Conservation (phyloP, 2,888 invertebrate species). For the Drosophila paranaensis region DNA sequence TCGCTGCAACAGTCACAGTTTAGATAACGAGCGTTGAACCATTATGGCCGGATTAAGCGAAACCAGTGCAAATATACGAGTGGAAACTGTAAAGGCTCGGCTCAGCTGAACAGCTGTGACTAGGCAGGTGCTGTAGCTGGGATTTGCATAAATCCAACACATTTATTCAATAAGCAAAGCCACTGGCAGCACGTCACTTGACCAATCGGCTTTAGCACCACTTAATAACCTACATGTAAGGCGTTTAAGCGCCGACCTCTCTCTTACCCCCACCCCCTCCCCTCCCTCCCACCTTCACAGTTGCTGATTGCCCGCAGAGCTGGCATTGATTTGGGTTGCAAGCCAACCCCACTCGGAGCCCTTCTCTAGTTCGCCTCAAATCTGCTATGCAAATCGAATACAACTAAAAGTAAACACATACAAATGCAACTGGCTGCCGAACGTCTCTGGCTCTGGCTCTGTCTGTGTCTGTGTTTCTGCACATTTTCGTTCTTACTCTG, state of each 20-base stretch:
- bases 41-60: slow-evolving; percentile 68
- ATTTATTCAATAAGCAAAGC: slow-evolving; percentile 71
- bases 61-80: slow-evolving; percentile 30
- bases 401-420: slow-evolving; percentile 79
- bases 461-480: slow-evolving; percentile 23
- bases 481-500: slow-evolving; percentile 1
- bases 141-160: slow-evolving; percentile 74
- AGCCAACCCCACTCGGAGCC: not conserved
- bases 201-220: slow-evolving; percentile 73
- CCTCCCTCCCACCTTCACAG: too few species aligned
- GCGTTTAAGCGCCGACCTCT: slow-evolving; percentile 39
- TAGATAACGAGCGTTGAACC: slow-evolving; percentile 69
- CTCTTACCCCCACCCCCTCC: not conserved
- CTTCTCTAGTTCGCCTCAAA: slow-evolving; percentile 25
- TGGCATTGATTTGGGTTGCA: slow-evolving; percentile 75
- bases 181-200: slow-evolving; percentile 30
- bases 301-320: slow-evolving; percentile 54
- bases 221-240: slow-evolving; percentile 71
- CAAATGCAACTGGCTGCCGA: slow-evolving; percentile 58
- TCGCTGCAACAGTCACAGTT: slow-evolving; percentile 33
- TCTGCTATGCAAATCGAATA: slow-evolving; percentile 75
- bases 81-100: not conserved
- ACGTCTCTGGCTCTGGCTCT: slow-evolving; percentile 9
- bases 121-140: slow-evolving; percentile 29
- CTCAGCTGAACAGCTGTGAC: slow-evolving; percentile 1